Percentiles rank a stretch among this genome's conserved stretches.
These are phyloP conservation scores for Plusia festucae DNA, from an alignment of 2,888 invertebrate genomes.

Conservation along the genomic window DNA sequence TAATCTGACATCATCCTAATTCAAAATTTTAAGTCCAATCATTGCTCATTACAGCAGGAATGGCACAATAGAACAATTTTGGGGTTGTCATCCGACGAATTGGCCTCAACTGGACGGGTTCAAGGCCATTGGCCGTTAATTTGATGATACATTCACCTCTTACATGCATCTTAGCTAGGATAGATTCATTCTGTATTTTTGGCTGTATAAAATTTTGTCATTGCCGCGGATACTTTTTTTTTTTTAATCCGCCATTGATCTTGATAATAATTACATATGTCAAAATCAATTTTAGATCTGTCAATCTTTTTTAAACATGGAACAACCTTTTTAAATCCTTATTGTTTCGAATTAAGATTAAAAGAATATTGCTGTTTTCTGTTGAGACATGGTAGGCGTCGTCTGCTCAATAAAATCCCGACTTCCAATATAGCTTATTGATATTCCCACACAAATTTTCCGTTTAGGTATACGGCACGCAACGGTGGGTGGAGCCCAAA, in stretches of 20 bases:
- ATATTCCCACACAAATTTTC: slow-evolving; percentile 45
- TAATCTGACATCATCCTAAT: slow-evolving; percentile 13
- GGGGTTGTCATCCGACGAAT: slow-evolving; percentile 66
- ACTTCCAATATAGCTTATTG: slow-evolving; percentile 39
- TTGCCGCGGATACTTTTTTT: not conserved
- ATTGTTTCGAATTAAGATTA: not conserved
- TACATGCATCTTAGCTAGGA: slow-evolving; percentile 37
- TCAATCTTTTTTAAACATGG: not conserved
- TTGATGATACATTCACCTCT: slow-evolving; percentile 64
- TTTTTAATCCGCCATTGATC: too few species aligned
- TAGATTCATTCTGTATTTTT: slow-evolving; percentile 40
- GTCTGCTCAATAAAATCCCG: slow-evolving; percentile 26
- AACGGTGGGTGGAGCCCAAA: slow-evolving; percentile 31
- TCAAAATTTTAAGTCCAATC: slow-evolving; percentile 43
- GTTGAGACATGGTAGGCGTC: slow-evolving; percentile 23
- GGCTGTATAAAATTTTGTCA: slow-evolving; percentile 25
- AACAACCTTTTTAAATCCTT: too few species aligned
- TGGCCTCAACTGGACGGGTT: slow-evolving; percentile 62
- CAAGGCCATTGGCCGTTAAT: slow-evolving; percentile 66
- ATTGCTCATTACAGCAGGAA: slow-evolving; percentile 50
- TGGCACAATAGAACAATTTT: slow-evolving; percentile 63
- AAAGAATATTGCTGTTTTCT: not conserved
- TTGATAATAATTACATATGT: too few species aligned
- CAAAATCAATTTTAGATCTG: not conserved
- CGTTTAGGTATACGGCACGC: slow-evolving; percentile 22